Evolutionary conservation across 2,113 vertebrate genomes (phyloP).

Genomic region (Salvator merianae): DNA sequence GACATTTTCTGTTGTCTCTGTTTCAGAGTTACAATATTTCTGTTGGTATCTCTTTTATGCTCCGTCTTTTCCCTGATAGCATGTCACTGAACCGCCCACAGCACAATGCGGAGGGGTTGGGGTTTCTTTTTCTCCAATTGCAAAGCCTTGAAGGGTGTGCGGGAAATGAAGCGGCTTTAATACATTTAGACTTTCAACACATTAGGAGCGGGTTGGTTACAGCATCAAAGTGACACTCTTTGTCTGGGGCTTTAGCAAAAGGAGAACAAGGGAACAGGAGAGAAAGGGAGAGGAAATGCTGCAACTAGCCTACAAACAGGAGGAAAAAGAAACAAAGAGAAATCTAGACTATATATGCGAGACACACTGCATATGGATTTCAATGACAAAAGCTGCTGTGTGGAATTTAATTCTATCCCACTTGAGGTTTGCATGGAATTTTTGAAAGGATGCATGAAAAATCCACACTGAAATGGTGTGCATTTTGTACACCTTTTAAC

Average conservation of each 20-base stretch:
- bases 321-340: not conserved
- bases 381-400: not conserved
- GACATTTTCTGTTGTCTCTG: not conserved
- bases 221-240: slow-evolving; percentile 65
- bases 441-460: too few relatives aligned
- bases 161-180: slow-evolving; percentile 63
- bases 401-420: too few relatives aligned
- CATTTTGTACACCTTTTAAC: too few relatives aligned
- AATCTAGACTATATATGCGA: slow-evolving; percentile 3
- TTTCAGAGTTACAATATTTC: not conserved
- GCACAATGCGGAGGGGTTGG: not conserved
- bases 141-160: slow-evolving; percentile 28
- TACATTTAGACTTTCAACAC: slow-evolving; percentile 62
- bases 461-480: too few relatives aligned
- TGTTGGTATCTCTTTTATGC: not conserved
- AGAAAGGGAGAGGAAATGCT: not conserved
- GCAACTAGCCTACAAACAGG: slow-evolving; percentile 1
- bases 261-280: slow-evolving; percentile 36
- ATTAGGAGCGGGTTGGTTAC: slow-evolving; percentile 52
- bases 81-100: not conserved
- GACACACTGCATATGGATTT: not conserved
- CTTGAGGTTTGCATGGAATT: too few relatives aligned
- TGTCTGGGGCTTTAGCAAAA: slow-evolving; percentile 27
- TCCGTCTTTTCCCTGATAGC: rapidly evolving
- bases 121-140: not conserved